phyloP scores from a whole-genome alignment of 1,140 invertebrate species.

The Temnothorax longispinosus region DNA sequence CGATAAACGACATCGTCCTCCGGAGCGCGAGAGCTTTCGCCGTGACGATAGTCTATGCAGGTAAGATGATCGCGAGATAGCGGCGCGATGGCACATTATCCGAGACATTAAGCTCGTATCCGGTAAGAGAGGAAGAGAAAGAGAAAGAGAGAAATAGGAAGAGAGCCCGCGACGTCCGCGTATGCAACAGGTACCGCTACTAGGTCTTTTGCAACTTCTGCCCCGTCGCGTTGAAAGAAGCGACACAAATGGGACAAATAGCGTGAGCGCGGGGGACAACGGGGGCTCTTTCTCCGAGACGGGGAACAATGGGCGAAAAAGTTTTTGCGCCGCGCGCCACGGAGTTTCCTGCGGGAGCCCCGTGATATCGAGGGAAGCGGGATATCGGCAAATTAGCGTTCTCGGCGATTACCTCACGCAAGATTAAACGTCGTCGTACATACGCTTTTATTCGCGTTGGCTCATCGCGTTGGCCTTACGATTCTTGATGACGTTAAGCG shows the following conservation, averaged over 20 bases:
- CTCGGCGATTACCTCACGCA: slow-evolving; percentile 20
- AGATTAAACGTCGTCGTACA: slow-evolving; percentile 17
- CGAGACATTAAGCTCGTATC: slow-evolving; percentile 72
- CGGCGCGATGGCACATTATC: slow-evolving; percentile 62
- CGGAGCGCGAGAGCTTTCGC: neutral
- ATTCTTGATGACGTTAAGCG: neutral
- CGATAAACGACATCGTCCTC: neutral
- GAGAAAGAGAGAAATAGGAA: slow-evolving; percentile 12
- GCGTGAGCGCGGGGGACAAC: neutral
- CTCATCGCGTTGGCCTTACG: neutral
- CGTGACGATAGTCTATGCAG: slow-evolving; percentile 8
- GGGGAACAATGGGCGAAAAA: slow-evolving; percentile 75
- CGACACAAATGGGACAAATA: slow-evolving; percentile 69
- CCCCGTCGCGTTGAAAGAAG: slow-evolving; percentile 70
- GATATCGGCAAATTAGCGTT: slow-evolving; percentile 42
- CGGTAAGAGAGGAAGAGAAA: slow-evolving; percentile 35
- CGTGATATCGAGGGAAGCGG: neutral
- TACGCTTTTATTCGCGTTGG: neutral
- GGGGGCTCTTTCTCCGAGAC: slow-evolving; percentile 56
- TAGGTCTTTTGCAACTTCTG: slow-evolving; percentile 72
- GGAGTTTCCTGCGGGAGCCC: slow-evolving; percentile 39
- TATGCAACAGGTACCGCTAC: slow-evolving; percentile 74
- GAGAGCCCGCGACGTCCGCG: slow-evolving; percentile 43
- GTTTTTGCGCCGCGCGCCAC: slow-evolving; percentile 65
- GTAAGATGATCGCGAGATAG: slow-evolving; percentile 44